Conservation (phyloP, 1,140 invertebrate species). For the Drosophila tsacasi region DNA sequence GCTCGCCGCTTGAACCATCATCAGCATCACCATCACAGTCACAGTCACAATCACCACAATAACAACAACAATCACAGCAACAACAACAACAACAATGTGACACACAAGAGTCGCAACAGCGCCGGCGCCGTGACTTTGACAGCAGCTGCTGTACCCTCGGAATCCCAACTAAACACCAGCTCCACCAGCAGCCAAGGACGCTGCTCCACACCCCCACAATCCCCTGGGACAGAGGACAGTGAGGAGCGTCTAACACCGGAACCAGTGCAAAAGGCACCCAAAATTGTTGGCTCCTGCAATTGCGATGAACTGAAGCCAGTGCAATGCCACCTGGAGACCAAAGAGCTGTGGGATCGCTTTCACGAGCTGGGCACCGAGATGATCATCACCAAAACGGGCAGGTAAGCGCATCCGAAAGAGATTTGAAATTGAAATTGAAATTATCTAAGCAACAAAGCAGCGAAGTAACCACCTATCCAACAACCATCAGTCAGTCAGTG, state of each 20-base stretch:
- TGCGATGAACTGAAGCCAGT: constrained; percentile 94
- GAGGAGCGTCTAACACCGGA: constrained; percentile 83
- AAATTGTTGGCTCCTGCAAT: constrained; percentile 89
- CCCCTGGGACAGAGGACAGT: constrained; percentile 81
- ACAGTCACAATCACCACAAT: constrained; percentile 48
- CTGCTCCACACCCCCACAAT: constrained; percentile 80
- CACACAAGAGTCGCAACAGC: constrained; percentile 64
- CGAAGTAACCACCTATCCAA: constrained; percentile 4
- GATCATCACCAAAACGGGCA: constrained; percentile 99
- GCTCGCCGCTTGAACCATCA: constrained; percentile 74
- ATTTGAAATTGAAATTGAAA: background rate
- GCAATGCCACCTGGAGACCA: constrained; percentile 96
- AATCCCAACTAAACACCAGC: constrained; percentile 76
- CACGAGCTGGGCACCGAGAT: constrained; percentile 97
- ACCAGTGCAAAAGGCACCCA: constrained; percentile 82
- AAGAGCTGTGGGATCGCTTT: constrained; percentile 97
- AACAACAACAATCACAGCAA: constrained; percentile 48
- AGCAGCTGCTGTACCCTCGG: constrained; percentile 24
- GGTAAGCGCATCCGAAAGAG: constrained; percentile 88
- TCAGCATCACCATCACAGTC: constrained; percentile 59
- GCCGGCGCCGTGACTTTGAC: constrained; percentile 50
- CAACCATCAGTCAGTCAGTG: constrained; percentile 32
- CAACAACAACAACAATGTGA: constrained; percentile 62
- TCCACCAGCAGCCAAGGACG: constrained; percentile 82
- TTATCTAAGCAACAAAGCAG: background rate